A percentile compares a stretch with the other conserved stretches of the same genome.
Conservation (phyloP, 2,888 invertebrate genomes). For the Horisme vitalbata region DNA sequence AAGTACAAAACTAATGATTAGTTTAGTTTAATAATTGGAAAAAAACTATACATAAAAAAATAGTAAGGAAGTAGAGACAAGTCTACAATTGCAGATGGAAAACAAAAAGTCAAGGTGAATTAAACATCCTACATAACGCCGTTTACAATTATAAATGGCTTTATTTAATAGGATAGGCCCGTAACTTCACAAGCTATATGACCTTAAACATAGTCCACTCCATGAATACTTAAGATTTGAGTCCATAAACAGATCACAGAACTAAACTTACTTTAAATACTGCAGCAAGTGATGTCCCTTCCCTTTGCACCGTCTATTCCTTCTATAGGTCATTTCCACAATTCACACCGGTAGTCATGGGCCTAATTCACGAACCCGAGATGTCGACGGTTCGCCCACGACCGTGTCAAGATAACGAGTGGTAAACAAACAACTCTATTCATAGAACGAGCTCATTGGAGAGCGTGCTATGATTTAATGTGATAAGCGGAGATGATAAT, state of each 20-base stretch:
- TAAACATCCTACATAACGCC: no score
- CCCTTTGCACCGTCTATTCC: conserved; percentile 55
- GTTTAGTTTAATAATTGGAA: no score
- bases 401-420: conserved; percentile 39
- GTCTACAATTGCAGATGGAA: no score
- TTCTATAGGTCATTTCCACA: conserved; percentile 47
- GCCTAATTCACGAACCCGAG: conserved; percentile 35
- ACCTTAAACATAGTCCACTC: no score
- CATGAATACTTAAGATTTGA: no score
- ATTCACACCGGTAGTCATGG: conserved; percentile 13
- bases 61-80: no score
- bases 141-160: no score
- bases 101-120: no score
- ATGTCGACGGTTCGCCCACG: conserved; percentile 42
- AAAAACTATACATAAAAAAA: no score
- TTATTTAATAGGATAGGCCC: no score
- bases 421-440: conserved; percentile 51
- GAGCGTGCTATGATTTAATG: conserved; percentile 29
- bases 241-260: no score
- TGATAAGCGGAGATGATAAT: conserved; percentile 30
- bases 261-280: conserved; percentile 58
- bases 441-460: conserved; percentile 33
- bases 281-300: conserved; percentile 65
- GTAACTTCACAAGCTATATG: no score
- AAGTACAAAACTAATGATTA: neutral